Percentiles rank a stretch among this genome's conserved stretches.
Evolutionary conservation across 2,888 invertebrate genomes (phyloP).

Genomic region (Acanthosepion pharaonis): DNA sequence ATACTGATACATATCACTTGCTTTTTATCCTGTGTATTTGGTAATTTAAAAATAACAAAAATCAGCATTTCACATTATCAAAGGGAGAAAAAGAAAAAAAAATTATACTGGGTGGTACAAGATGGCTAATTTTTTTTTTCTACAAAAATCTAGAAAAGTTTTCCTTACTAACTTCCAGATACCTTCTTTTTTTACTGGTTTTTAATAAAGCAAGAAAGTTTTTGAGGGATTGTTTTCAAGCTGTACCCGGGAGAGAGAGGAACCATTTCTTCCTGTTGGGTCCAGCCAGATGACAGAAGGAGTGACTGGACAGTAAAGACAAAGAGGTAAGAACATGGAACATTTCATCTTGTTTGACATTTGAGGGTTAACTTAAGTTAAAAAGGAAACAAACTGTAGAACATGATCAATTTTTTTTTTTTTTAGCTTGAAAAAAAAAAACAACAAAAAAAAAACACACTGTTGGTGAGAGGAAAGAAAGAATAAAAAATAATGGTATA

Average conservation of each 20-base stretch:
- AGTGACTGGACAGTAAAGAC: background rate
- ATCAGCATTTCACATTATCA: no score
- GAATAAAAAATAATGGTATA: background rate
- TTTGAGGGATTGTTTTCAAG: background rate
- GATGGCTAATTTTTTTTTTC: no score
- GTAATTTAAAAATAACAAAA: no score
- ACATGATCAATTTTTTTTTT: background rate
- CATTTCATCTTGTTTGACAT: background rate
- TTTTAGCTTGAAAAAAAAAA: background rate
- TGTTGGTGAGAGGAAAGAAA: background rate
- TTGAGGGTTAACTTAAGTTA: background rate
- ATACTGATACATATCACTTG: no score
- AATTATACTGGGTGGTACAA: no score
- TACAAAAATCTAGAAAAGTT: no score
- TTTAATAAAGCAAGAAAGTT: background rate
- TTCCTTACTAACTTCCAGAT: no score
- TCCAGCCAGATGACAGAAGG: background rate
- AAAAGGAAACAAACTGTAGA: background rate
- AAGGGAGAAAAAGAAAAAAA: no score
- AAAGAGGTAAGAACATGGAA: background rate
- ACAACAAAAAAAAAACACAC: accelerated
- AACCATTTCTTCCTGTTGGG: background rate
- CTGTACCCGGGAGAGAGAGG: background rate
- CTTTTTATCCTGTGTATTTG: no score
- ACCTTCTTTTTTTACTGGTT: no score